These are phyloP conservation scores for Cyanistes caeruleus DNA, from an alignment of 2,113 vertebrate genomes.

Conservation along the genomic window DNA sequence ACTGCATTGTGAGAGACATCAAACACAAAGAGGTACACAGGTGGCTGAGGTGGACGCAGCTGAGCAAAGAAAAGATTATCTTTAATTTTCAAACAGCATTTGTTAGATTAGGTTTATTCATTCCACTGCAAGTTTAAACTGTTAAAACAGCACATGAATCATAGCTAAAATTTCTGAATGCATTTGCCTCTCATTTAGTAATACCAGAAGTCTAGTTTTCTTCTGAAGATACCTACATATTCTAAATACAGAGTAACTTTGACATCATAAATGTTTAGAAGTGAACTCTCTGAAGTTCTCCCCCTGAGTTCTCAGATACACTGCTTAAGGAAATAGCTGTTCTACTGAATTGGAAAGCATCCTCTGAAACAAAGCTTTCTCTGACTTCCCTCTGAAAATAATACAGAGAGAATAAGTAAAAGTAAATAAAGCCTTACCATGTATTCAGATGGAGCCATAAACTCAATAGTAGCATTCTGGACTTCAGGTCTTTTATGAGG, in stretches of 20 bases:
- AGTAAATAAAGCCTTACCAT: slow-evolving; percentile 81
- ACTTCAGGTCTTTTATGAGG: slow-evolving; percentile 95
- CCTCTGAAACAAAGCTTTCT: not conserved
- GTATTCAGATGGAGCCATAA: slow-evolving; percentile 98
- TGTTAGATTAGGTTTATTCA: not conserved
- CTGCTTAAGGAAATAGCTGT: not conserved
- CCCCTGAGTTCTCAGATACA: not conserved
- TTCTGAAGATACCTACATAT: not conserved
- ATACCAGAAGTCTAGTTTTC: not conserved
- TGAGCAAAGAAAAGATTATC: slow-evolving; percentile 56
- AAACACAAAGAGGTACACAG: slow-evolving; percentile 94
- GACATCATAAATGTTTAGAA: not conserved
- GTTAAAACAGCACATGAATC: not conserved
- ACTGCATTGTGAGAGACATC: slow-evolving; percentile 96
- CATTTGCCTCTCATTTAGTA: not conserved
- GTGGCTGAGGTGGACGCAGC: slow-evolving; percentile 94
- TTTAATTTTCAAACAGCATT: not conserved
- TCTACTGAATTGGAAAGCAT: not conserved
- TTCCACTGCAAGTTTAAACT: not conserved
- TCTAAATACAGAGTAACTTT: not conserved
- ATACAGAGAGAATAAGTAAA: not conserved
- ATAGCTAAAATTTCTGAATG: not conserved
- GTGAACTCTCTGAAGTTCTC: not conserved
- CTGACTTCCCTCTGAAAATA: not conserved
- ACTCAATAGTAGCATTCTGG: slow-evolving; percentile 95